phyloP scores from a whole-genome alignment of 1,140 invertebrate species.

The Arctopsyche grandis region DNA sequence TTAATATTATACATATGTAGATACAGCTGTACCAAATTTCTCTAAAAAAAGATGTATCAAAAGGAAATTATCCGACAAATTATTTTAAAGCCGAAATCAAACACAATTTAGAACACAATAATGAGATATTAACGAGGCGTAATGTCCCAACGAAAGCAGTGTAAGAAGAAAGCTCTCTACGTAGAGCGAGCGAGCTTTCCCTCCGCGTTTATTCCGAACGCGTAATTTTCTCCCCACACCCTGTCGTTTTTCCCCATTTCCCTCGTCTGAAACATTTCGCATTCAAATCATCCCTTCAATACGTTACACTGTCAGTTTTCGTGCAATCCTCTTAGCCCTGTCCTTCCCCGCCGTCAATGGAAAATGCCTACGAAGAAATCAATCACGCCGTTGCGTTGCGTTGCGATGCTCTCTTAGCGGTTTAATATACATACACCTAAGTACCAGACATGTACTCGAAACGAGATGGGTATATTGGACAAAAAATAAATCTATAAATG shows the following conservation, averaged over 20 bases:
- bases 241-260: neutral
- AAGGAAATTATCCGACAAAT: neutral
- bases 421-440: too few species aligned
- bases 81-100: neutral
- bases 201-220: too few species aligned
- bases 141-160: neutral
- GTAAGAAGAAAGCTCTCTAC: neutral
- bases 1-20: too few species aligned
- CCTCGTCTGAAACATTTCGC: neutral
- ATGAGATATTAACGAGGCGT: constrained; percentile 3
- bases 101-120: neutral
- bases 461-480: too few species aligned
- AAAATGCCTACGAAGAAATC: neutral
- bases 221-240: neutral
- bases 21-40: too few species aligned
- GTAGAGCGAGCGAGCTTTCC: neutral
- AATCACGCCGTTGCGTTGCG: neutral
- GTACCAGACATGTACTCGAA: too few species aligned
- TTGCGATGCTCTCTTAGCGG: too few species aligned
- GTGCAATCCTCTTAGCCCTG: neutral
- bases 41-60: too few species aligned
- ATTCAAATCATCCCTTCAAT: constrained; percentile 5
- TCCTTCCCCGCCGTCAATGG: neutral
- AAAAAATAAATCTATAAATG: too few species aligned
- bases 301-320: neutral